These are phyloP conservation scores for Philereme transversata DNA, from an alignment of 2,888 invertebrate species.

Conservation along the genomic window DNA sequence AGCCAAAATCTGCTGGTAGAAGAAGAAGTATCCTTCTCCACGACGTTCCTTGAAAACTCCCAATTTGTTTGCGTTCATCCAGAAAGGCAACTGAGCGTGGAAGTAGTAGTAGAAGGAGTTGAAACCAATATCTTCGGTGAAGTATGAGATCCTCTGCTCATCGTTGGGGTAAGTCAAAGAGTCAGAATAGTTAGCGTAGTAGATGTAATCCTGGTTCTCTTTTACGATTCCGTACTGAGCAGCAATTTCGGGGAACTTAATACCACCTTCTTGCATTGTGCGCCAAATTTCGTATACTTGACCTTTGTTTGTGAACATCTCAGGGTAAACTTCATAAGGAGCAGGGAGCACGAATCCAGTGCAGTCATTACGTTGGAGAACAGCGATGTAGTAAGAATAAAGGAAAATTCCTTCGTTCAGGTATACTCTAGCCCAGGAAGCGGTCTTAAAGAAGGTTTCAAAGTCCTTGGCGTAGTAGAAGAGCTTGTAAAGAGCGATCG, in stretches of 20 bases:
- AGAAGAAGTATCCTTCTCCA: slow-evolving; percentile 86
- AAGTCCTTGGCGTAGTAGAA: slow-evolving; percentile 85
- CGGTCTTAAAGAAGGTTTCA: slow-evolving; percentile 84
- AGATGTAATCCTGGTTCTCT: slow-evolving; percentile 69
- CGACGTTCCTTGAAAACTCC: slow-evolving; percentile 79
- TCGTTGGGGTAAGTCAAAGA: slow-evolving; percentile 76
- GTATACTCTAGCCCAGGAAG: slow-evolving; percentile 82
- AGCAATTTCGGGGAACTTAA: slow-evolving; percentile 57
- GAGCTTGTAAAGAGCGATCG: slow-evolving; percentile 81
- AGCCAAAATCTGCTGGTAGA: slow-evolving; percentile 87
- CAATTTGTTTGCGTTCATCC: slow-evolving; percentile 82
- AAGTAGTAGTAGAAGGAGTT: slow-evolving; percentile 87
- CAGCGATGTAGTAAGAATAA: slow-evolving; percentile 85
- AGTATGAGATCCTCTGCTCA: slow-evolving; percentile 86
- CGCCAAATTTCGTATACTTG: slow-evolving; percentile 75
- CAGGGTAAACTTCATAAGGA: slow-evolving; percentile 87
- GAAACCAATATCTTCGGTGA: slow-evolving; percentile 88
- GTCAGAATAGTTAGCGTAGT: slow-evolving; percentile 85
- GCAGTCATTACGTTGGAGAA: slow-evolving; percentile 84
- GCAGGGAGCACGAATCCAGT: slow-evolving; percentile 85
- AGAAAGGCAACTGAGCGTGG: slow-evolving; percentile 86
- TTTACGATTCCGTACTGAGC: slow-evolving; percentile 66
- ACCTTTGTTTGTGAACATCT: slow-evolving; percentile 85
- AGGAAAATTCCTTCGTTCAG: slow-evolving; percentile 86
- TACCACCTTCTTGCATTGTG: slow-evolving; percentile 68